These are phyloP conservation scores for Steinernema khuongi DNA, from an alignment of 1,140 invertebrate species.

Conservation along the genomic window DNA sequence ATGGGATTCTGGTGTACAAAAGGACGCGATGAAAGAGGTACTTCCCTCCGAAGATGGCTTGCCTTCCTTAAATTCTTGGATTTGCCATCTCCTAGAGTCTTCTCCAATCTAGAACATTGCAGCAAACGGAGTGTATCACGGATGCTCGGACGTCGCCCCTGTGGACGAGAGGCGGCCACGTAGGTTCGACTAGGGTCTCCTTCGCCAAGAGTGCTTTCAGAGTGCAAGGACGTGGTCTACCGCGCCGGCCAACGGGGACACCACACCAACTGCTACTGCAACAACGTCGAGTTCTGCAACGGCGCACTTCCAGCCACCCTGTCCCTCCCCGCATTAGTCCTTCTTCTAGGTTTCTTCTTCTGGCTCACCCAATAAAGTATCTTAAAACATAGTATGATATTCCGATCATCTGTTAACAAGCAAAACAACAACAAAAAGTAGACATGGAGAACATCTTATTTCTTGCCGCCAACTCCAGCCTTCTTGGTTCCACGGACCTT, in stretches of 20 bases:
- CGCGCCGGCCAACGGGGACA: neutral
- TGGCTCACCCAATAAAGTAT: neutral
- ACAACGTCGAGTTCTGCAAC: constrained; percentile 8
- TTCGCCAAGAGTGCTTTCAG: neutral
- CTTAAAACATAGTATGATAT: no score
- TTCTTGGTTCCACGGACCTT: constrained; percentile 98
- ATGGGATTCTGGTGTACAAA: constrained; percentile 1
- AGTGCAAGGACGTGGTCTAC: neutral
- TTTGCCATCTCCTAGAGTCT: no score
- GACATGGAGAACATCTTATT: constrained; percentile 47
- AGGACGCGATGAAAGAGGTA: neutral
- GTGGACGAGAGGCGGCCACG: neutral
- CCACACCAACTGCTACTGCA: constrained; percentile 9
- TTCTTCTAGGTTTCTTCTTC: neutral
- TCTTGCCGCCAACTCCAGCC: constrained; percentile 85
- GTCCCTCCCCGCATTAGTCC: neutral
- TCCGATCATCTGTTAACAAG: no score
- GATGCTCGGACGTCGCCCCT: neutral
- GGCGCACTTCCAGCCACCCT: neutral
- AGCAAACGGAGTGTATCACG: neutral
- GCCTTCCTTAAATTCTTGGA: neutral
- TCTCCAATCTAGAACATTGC: no score
- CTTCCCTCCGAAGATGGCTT: neutral
- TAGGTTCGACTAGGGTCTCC: neutral
- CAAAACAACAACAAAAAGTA: neutral